A percentile compares a stretch with the other conserved stretches of the same genome.
Conservation (phyloP, 2,888 invertebrate species). For the Macrosoma leucophasiata region DNA sequence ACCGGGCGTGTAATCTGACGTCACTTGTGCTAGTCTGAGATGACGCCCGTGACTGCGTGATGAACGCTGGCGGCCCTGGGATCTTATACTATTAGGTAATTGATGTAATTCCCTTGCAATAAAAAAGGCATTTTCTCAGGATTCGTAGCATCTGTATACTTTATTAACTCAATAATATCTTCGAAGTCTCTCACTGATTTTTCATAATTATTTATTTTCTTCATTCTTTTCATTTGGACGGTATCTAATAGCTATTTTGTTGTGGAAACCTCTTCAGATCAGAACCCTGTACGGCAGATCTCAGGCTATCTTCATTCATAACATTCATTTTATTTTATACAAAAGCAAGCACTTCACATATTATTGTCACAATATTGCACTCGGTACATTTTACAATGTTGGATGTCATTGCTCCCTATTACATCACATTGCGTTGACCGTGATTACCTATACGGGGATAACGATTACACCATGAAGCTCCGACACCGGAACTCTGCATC, state of each 20-base stretch:
- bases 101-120: slow-evolving; percentile 15
- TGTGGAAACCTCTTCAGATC: slow-evolving; percentile 3
- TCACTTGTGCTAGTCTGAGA: too few relatives aligned
- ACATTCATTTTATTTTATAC: slow-evolving; percentile 9
- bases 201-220: slow-evolving; percentile 8
- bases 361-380: slow-evolving; percentile 20
- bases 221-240: slow-evolving; percentile 2
- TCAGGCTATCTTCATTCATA: slow-evolving; percentile 11
- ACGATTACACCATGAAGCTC: too few relatives aligned
- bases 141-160: slow-evolving; percentile 7
- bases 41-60: too few relatives aligned
- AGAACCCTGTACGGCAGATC: slow-evolving; percentile 14
- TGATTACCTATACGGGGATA: too few relatives aligned
- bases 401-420: too few relatives aligned
- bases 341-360: slow-evolving; percentile 19
- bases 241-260: slow-evolving; percentile 13
- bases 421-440: too few relatives aligned
- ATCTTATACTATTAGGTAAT: slow-evolving; percentile 14
- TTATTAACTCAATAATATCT: slow-evolving; percentile 14
- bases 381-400: slow-evolving; percentile 14
- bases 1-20: too few relatives aligned
- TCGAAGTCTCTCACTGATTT: slow-evolving; percentile 10
- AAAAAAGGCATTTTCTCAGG: slow-evolving; percentile 18
- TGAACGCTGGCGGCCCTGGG: slow-evolving; percentile 19
- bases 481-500: too few relatives aligned